A percentile compares a stretch with the other conserved stretches of the same genome.
These are phyloP conservation scores for Octonoba sinensis DNA, from an alignment of 2,888 invertebrate species.

Conservation along the genomic window DNA sequence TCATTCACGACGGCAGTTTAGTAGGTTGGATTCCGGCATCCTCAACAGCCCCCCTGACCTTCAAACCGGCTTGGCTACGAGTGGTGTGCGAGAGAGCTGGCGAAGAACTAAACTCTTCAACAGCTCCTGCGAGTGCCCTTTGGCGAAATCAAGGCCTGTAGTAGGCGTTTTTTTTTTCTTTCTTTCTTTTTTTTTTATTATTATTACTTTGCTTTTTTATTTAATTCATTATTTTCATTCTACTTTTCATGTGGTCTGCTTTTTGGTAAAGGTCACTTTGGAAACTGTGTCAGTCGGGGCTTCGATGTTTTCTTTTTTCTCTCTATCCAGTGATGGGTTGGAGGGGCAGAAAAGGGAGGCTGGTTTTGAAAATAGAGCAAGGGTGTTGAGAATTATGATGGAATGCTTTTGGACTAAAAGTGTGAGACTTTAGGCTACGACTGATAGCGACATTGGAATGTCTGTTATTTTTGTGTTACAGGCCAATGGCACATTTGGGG, in stretches of 20 bases:
- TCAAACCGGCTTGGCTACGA: constrained; percentile 48
- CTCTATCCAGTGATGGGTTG: too few species aligned
- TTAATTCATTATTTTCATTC: constrained; percentile 2
- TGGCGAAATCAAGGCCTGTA: constrained; percentile 36
- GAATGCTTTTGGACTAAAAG: too few species aligned
- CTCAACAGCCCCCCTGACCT: constrained; percentile 48
- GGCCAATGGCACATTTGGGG: too few species aligned
- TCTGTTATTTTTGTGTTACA: too few species aligned
- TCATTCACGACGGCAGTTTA: constrained; percentile 1
- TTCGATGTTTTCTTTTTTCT: neutral
- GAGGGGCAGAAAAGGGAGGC: too few species aligned
- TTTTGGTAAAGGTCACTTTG: constrained; percentile 24
- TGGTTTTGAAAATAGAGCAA: too few species aligned
- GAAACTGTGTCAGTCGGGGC: constrained; percentile 37
- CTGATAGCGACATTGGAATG: too few species aligned
- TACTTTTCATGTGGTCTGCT: neutral
- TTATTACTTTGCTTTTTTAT: constrained; percentile 2
- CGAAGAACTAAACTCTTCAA: constrained; percentile 14
- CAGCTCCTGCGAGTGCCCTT: constrained; percentile 16
- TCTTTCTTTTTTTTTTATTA: neutral
- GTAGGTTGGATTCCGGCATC: constrained; percentile 24
- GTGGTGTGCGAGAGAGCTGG: constrained; percentile 5
- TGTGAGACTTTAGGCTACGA: too few species aligned
- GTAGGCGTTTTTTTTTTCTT: constrained; percentile 32
- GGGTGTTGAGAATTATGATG: too few species aligned